Conservation (phyloP, 1,140 invertebrate genomes). For the Psix sp. region DNA sequence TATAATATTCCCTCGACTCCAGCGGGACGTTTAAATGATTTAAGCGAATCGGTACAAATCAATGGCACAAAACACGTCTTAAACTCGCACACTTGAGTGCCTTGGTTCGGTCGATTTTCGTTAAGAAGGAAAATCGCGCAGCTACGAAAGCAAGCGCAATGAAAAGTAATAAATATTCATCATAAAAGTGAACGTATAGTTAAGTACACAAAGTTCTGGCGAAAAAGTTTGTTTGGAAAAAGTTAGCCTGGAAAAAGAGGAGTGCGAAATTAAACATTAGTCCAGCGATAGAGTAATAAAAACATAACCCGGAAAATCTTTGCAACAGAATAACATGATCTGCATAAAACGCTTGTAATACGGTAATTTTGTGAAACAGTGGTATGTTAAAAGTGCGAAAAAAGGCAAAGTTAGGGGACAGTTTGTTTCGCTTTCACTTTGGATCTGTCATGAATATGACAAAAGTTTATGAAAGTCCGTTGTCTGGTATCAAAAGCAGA, state of each 20-base stretch:
- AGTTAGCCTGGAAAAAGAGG: too few relatives aligned
- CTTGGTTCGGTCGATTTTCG: too few relatives aligned
- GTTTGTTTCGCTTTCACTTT: constrained; percentile 28
- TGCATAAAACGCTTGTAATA: constrained; percentile 20
- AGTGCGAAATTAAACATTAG: too few relatives aligned
- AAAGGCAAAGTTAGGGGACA: constrained; percentile 35
- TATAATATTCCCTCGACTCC: constrained; percentile 29
- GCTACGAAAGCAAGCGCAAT: too few relatives aligned
- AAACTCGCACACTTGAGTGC: too few relatives aligned
- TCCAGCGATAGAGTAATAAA: too few relatives aligned
- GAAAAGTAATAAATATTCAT: too few relatives aligned
- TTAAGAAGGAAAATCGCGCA: too few relatives aligned
- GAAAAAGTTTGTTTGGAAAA: too few relatives aligned
- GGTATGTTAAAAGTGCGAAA: constrained; percentile 46
- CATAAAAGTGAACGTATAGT: too few relatives aligned
- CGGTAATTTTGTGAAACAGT: constrained; percentile 20
- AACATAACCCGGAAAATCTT: constrained; percentile 2
- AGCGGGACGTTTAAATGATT: constrained; percentile 16
- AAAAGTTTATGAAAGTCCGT: constrained; percentile 50
- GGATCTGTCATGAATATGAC: constrained; percentile 55
- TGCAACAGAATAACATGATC: constrained; percentile 14
- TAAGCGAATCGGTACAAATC: constrained; percentile 20
- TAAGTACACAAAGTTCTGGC: too few relatives aligned
- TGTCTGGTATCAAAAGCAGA: constrained; percentile 53
- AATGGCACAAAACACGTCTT: too few relatives aligned